Evolutionary conservation across 1,140 invertebrate species (phyloP), one percentile per base, ranked within the genome.

Genomic region (Ceratitis capitata): DNA sequence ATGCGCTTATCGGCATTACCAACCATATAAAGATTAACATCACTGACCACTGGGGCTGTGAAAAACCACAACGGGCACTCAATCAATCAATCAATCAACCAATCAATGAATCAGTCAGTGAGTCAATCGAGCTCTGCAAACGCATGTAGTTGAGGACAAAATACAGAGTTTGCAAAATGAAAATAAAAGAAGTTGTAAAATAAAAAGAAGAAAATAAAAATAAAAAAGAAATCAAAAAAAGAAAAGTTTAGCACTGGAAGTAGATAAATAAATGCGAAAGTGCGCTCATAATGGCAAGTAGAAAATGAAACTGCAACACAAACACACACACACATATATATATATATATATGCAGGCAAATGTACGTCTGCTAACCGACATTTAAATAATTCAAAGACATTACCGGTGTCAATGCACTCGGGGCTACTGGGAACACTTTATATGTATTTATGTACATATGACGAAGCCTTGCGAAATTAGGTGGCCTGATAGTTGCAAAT

Each of bases 371-470:
- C 32, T 69, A 69, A 69, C 4, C 5, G 61, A 69, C 29, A 39
- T 69, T 39, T 69, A 39, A 69, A 69, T 69, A 69, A 35, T 69
- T 39, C 61, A 69, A 39, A 29, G 29, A 39, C 61, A 69, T 69
- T 69, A 32, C 16, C 39, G 61, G 61, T 35, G 61, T 69, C 61
- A 5, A 35, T 69, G 61, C 61, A 16, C 61, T 32, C 19, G 32
- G 6, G 29, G 32, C 12, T 69, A 16, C 32, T 19, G 35, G 29
- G 35, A 3, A 7, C 6, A 35, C 61, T 1, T 5, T 14, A 19
- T 32, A n/a, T 35, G 12, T 7, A 39, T 32, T 0, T 39, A 64
- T 29, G 14, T 35, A 32, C 58, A 14, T 5, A 39, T 39, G 9
- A 32, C 3, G 29, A n/a, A 69, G 7, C 35, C 39, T 14, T 19